Conservation (phyloP, 1,140 invertebrate genomes). For the Physella acuta region DNA sequence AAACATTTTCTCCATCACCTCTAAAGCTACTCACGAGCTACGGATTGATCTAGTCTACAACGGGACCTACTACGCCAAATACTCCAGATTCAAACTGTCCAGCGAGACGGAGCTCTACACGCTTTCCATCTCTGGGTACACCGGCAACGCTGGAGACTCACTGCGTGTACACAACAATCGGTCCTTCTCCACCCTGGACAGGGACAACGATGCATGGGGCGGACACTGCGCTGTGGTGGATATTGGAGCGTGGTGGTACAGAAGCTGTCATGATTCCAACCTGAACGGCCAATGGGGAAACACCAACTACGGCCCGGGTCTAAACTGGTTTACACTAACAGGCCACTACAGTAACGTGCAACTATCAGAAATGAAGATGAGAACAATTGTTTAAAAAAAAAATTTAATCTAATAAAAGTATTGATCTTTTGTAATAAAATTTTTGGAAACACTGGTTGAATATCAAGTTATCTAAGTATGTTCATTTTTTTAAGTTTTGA, state of each 20-base stretch:
- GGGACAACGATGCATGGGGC: not conserved
- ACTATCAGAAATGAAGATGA: constrained; percentile 14
- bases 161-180: not conserved
- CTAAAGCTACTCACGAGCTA: not conserved
- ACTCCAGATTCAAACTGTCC: not conserved
- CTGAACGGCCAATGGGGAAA: not conserved
- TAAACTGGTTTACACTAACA: not conserved
- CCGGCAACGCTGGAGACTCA: constrained; percentile 2
- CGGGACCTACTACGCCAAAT: not conserved
- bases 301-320: not conserved
- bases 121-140: not conserved
- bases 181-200: not conserved
- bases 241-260: constrained; percentile 4
- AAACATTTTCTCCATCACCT: not conserved
- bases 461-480: no score
- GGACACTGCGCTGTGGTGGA: not conserved
- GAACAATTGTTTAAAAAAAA: no score
- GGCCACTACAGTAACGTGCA: not conserved
- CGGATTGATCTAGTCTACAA: not conserved
- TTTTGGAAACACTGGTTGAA: no score
- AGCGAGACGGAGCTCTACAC: not conserved
- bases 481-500: no score
- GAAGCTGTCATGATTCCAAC: not conserved
- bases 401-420: no score
- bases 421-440: no score